Conservation (phyloP, 2,113 vertebrate genomes). For the Phoenicopterus ruber region DNA sequence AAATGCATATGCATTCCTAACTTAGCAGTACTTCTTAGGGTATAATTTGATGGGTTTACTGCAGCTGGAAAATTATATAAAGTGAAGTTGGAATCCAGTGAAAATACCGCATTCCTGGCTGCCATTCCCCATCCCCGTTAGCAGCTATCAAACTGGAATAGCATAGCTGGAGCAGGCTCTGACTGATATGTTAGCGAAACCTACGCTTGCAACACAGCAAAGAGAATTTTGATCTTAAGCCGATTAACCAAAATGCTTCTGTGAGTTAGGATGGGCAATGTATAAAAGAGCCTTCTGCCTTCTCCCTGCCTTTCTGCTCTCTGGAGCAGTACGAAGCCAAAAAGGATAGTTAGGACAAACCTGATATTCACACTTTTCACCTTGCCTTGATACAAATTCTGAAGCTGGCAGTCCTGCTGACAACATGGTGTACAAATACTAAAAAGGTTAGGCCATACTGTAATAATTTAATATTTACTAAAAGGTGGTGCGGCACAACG, state of each 20-base stretch:
- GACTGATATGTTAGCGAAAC: not conserved
- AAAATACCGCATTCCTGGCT: slow-evolving; percentile 17
- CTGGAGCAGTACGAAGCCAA: not conserved
- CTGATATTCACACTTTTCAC: not conserved
- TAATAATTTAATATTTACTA: not conserved
- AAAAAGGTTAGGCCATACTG: not conserved
- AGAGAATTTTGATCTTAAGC: not conserved
- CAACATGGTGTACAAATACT: not conserved
- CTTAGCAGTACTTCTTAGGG: not conserved
- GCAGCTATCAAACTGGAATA: slow-evolving; percentile 9
- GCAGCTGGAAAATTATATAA: slow-evolving; percentile 14
- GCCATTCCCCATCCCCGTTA: not conserved
- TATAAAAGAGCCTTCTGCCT: not conserved
- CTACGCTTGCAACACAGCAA: not conserved
- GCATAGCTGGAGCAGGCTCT: not conserved
- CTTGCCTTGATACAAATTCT: not conserved
- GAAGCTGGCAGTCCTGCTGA: not conserved
- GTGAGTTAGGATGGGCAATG: not conserved
- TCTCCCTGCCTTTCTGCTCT: not conserved
- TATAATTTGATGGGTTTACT: not conserved
- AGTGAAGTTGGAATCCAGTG: not conserved
- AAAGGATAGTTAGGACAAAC: not conserved
- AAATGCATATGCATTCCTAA: not conserved
- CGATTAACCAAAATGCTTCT: not conserved
- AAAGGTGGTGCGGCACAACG: not conserved